Evolutionary conservation across 2,888 invertebrate genomes (phyloP), one percentile per base, ranked within the genome.

Genomic region (Galeruca laticollis): DNA sequence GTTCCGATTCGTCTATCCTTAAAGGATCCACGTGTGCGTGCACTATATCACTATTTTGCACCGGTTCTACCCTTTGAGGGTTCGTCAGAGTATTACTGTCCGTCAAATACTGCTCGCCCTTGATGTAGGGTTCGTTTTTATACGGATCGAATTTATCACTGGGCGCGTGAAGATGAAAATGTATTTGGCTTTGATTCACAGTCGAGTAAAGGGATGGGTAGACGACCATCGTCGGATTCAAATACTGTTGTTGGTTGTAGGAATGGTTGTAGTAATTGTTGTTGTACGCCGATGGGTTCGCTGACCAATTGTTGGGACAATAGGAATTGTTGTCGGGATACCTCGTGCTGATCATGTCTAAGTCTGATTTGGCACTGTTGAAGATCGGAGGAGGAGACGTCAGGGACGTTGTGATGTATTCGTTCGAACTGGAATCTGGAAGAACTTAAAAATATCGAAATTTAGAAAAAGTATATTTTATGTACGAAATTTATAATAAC

Each of bases 141-240:
- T 89, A 91, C 80, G 91, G 91, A 76, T 92, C 92, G 75, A 90
- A 78, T 82, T 91, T 91, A 63, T 92, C 91, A 6, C 88, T 69
- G 21, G 72, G 78, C 60, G 91, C 90, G 84, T 94, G 94, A 33
- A 93, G 84, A 80, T 94, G 94, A 21, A 94, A 88, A 82, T 95
- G 94, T 72, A 94, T 94, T 87, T 94, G 94, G 84, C 94, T 94
- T 84, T 94, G 94, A 83, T 94, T 94, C 64, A 94, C 94, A 10
- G 73, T 73, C 26, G 94, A 94, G 51, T 94, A 94, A 84, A 94
- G 93, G 0, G 94, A 86, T 79, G 94, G 94, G 80, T 90, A 91
- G 0, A 94, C 88, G 20, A 94, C 90, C 90, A 94, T 92, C 68
- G 2, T 92, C 18, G 89, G 86, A 77, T 88, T 89, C 69, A 89